These are phyloP conservation scores for Eciton burchellii DNA, from an alignment of 1,140 invertebrate species.

Conservation along the genomic window DNA sequence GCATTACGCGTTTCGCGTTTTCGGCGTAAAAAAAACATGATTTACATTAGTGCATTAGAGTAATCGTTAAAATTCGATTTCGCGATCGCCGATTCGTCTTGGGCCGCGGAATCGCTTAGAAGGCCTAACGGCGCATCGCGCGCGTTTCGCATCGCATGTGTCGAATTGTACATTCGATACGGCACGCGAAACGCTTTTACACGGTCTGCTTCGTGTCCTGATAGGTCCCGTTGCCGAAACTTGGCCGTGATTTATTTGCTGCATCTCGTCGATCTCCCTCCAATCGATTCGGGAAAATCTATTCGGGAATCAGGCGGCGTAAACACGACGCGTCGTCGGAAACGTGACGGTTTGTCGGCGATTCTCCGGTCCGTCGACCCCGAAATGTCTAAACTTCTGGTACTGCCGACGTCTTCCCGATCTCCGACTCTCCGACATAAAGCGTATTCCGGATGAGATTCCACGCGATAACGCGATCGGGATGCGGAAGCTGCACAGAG, in stretches of 20 bases:
- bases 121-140: slow-evolving; percentile 51
- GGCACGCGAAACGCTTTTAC: slow-evolving; percentile 12
- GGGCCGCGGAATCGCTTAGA: slow-evolving; percentile 36
- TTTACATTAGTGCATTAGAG: no score
- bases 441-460: slow-evolving; percentile 52
- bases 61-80: neutral
- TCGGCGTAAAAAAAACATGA: no score
- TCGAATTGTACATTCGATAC: slow-evolving; percentile 62
- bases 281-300: slow-evolving; percentile 42
- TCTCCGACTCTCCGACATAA: slow-evolving; percentile 40
- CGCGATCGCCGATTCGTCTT: slow-evolving; percentile 3
- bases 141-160: slow-evolving; percentile 56
- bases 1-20: no score
- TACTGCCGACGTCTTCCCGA: neutral
- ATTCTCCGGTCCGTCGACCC: slow-evolving; percentile 12
- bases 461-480: slow-evolving; percentile 39
- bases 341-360: slow-evolving; percentile 59
- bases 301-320: slow-evolving; percentile 34
- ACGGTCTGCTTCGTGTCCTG: slow-evolving; percentile 27
- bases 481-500: neutral
- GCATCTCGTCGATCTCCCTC: slow-evolving; percentile 29
- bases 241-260: slow-evolving; percentile 66
- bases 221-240: slow-evolving; percentile 47
- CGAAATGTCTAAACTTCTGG: slow-evolving; percentile 51
- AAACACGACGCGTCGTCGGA: slow-evolving; percentile 35